phyloP scores from a whole-genome alignment of 92 coral and sea anemone genomes.

The Epizoanthus illoricatus region DNA sequence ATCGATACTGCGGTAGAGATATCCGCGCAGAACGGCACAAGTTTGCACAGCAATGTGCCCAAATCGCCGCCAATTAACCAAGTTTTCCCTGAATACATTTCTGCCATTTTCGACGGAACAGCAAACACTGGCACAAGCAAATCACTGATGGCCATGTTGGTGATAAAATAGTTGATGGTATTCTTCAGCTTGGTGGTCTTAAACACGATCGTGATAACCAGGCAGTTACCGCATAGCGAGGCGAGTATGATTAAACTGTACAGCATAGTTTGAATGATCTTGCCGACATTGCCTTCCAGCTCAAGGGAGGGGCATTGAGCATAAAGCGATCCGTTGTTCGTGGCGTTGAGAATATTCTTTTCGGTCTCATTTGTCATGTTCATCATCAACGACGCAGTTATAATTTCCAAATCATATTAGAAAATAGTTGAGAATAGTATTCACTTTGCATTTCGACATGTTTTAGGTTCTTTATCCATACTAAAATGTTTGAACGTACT shows the following conservation, averaged over 20 bases:
- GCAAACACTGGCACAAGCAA: conserved; percentile 25
- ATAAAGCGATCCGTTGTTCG: conserved; percentile 14
- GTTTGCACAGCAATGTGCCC: conserved; percentile 19
- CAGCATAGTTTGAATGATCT: not conserved
- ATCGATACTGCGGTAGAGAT: conserved; percentile 36
- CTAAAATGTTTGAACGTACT: no score
- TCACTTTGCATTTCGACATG: no score
- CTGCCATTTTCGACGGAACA: conserved; percentile 7
- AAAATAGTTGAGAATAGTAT: no score
- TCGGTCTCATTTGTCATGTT: not conserved
- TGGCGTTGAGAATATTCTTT: not conserved
- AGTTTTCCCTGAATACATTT: not conserved
- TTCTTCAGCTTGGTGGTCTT: conserved; percentile 23
- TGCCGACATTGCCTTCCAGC: not conserved
- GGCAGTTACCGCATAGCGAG: conserved; percentile 15
- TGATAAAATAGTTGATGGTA: conserved; percentile 18
- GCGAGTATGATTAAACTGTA: conserved; percentile 8
- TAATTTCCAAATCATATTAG: no score
- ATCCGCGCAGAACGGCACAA: conserved; percentile 25
- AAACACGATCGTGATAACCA: conserved; percentile 20
- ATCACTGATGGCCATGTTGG: conserved; percentile 34
- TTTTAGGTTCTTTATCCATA: no score
- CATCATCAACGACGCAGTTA: not conserved
- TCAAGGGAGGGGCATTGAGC: conserved; percentile 3
- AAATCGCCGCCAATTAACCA: conserved; percentile 21